Conservation (phyloP, 2,888 invertebrate genomes). For the Andrena minutula region DNA sequence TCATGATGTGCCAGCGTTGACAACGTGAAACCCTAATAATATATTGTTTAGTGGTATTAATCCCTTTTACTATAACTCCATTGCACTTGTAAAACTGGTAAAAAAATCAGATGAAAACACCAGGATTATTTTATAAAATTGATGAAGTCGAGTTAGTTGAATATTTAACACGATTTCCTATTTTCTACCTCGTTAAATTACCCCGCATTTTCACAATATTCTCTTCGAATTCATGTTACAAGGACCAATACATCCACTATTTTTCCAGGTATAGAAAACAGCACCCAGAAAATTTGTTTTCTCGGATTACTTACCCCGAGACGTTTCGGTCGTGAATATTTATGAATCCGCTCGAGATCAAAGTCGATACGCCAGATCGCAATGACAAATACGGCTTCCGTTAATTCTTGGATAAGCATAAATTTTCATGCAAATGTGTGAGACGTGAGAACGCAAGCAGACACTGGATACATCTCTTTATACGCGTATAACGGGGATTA, state of each 20-base stretch:
- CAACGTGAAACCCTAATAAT: constrained; percentile 48
- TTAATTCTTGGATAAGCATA: constrained; percentile 16
- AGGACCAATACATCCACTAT: background rate
- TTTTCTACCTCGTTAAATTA: no score
- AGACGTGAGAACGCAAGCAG: background rate
- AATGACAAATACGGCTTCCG: background rate
- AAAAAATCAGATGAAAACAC: background rate
- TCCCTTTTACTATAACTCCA: background rate
- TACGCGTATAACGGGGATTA: no score
- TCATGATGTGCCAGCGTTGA: constrained; percentile 35
- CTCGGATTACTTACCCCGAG: constrained; percentile 7
- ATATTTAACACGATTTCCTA: no score
- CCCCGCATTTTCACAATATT: no score
- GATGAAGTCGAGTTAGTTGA: no score
- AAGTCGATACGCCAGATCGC: constrained; percentile 18
- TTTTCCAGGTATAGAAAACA: background rate
- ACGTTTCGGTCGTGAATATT: constrained; percentile 16
- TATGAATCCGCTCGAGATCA: constrained; percentile 5
- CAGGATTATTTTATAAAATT: no score
- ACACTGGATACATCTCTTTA: no score
- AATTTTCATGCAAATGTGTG: constrained; percentile 4
- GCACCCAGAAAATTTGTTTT: background rate
- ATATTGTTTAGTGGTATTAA: constrained; percentile 32
- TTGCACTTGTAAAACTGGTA: background rate
- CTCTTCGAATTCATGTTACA: no score